These are phyloP conservation scores for Albula glossodonta DNA, from an alignment of 2,113 vertebrate genomes.

Conservation along the genomic window DNA sequence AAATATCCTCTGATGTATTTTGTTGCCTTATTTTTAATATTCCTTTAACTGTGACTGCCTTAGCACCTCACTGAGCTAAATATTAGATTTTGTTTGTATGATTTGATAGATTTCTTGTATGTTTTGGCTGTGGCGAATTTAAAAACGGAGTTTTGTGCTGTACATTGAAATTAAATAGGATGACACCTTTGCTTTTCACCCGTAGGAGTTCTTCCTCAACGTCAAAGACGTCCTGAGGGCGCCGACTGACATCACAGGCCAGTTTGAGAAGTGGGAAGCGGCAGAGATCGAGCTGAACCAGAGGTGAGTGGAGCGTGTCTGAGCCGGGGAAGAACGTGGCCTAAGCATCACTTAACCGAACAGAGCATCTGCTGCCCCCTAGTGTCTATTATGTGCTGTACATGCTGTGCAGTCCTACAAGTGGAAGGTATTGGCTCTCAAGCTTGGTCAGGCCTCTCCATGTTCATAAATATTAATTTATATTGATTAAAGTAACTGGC, in stretches of 20 bases:
- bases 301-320: slow-evolving; percentile 59
- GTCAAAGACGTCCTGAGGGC: slow-evolving; percentile 89
- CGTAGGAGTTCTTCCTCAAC: slow-evolving; percentile 93
- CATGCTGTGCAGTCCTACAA: not conserved
- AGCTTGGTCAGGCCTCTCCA: no score
- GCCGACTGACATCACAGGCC: slow-evolving; percentile 77
- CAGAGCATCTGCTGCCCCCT: not conserved
- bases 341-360: not conserved
- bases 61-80: no score
- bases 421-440: no score
- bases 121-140: no score
- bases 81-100: no score
- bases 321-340: not conserved
- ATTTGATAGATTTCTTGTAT: no score
- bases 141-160: not conserved
- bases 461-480: no score
- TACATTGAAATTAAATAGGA: not conserved
- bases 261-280: slow-evolving; percentile 89
- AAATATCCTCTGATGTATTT: no score
- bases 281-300: slow-evolving; percentile 81
- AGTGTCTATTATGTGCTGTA: not conserved
- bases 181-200: slow-evolving; percentile 10
- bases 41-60: no score
- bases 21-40: no score
- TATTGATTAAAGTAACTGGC: no score